A percentile compares a stretch with the other conserved stretches of the same genome.
These are phyloP conservation scores for Ostrea edulis DNA, from an alignment of 1,140 invertebrate genomes.

Conservation along the genomic window DNA sequence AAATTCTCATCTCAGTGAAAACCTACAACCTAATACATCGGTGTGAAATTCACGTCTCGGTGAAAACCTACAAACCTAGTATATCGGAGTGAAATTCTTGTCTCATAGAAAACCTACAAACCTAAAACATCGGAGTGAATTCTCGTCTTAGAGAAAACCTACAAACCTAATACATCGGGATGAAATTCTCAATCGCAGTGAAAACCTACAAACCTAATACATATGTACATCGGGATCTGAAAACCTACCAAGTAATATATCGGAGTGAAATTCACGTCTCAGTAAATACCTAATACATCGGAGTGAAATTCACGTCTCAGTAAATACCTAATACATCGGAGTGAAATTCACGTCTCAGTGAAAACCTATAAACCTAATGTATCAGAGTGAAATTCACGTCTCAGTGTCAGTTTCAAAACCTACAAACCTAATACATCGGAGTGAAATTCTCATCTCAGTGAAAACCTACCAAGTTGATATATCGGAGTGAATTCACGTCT, in stretches of 20 bases:
- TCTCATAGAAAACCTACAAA: no score
- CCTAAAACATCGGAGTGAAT: not conserved
- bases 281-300: not conserved
- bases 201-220: no score
- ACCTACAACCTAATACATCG: not conserved
- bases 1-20: not conserved
- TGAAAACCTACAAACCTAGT: not conserved
- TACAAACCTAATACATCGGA: slow-evolving; percentile 1
- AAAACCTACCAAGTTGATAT: not conserved
- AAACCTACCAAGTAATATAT: not conserved
- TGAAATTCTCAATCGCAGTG: no score
- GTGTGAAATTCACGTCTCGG: not conserved
- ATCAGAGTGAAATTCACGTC: no score
- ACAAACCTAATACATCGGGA: not conserved
- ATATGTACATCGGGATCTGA: no score
- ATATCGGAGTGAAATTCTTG: not conserved
- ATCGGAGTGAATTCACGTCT: not conserved
- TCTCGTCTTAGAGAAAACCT: not conserved
- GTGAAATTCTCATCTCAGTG: no score
- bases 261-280: not conserved
- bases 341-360: no score
- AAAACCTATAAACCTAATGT: no score
- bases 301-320: not conserved
- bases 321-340: slow-evolving; percentile 9
- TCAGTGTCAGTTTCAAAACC: no score